A percentile compares a stretch with the other conserved stretches of the same genome.
phyloP scores from a whole-genome alignment of 2,113 vertebrate genomes.

The Phainopepla nitens region DNA sequence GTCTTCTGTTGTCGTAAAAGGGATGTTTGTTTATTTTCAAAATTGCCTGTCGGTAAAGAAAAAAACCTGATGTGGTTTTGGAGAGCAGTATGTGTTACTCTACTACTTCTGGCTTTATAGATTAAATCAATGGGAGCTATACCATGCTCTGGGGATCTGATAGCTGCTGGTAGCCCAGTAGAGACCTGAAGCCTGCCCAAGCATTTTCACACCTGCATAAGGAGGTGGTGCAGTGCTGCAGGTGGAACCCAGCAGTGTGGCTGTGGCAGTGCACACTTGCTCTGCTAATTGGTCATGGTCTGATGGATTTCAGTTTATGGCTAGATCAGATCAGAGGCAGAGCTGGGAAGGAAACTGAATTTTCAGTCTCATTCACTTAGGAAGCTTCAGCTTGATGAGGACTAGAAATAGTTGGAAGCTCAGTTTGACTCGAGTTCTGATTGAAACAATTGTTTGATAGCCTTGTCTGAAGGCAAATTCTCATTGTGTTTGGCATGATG shows the following conservation, averaged over 20 bases:
- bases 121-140: neutral
- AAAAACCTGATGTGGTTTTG: neutral
- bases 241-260: neutral
- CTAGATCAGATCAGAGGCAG: neutral
- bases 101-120: neutral
- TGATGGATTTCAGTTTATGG: neutral
- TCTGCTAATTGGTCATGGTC: neutral
- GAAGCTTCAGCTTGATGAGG: neutral
- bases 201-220: neutral
- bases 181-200: neutral
- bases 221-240: neutral
- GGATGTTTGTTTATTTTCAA: neutral
- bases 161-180: neutral
- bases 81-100: neutral
- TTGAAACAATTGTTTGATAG: neutral
- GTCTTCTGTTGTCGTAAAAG: neutral
- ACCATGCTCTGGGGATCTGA: neutral
- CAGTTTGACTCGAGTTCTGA: neutral
- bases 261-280: neutral
- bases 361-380: neutral
- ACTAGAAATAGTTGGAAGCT: neutral
- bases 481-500: neutral
- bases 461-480: neutral
- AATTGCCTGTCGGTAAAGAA: neutral
- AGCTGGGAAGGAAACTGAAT: neutral